Base-by-base conservation (phyloP, 2,797 vertebrate species). In the Leucoraja ocellata region DNA sequence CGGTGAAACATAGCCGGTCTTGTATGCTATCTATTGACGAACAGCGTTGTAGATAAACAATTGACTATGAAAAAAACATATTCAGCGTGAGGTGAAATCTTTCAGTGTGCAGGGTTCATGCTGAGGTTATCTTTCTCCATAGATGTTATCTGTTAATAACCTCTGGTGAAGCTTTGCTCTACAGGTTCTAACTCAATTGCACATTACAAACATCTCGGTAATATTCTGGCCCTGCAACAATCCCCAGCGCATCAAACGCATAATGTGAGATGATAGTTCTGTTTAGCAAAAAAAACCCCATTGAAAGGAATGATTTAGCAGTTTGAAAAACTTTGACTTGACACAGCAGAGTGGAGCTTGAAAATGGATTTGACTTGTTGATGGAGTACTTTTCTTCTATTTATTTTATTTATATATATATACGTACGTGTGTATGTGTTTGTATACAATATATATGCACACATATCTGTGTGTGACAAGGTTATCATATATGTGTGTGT, bases 21-120 rank as follows among this genome's bases (percentile, higher is more conserved):
- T 95, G 95, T 96, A 94, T 96, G 93, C 94, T 94, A 95, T 96
- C 95, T 96, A 95, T 94, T 96, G 96, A 96, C 95, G 95, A 95
- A 94, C 94, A 94, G 95, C 95, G 94, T 93, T 94, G 96, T 94
- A 96, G 96, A 96, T 95, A 96, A 94, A 95, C 86, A 61, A 95
- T 94, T 94, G 94, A 96, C 74, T 96, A 94, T 95, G 68, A 74
- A 74, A 95, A 95, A 95, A 95, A 96, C 96, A 96, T 95, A 95
- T 96, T 96, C 96, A 96, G 96, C 95, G 96, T 96, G 95, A 96
- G 96, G 96, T 97, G 96, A 96, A 96, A 97, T 97, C 95, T 97
- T 97, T 97, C 97, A 97, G 97, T 97, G 96, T 96, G 97, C 96
- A 97, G 96, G 96, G 96, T 97, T 97, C 96, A 97, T 96, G 96